Base-by-base conservation (phyloP, 2,797 vertebrate genomes). In the Microtus obscurus region DNA sequence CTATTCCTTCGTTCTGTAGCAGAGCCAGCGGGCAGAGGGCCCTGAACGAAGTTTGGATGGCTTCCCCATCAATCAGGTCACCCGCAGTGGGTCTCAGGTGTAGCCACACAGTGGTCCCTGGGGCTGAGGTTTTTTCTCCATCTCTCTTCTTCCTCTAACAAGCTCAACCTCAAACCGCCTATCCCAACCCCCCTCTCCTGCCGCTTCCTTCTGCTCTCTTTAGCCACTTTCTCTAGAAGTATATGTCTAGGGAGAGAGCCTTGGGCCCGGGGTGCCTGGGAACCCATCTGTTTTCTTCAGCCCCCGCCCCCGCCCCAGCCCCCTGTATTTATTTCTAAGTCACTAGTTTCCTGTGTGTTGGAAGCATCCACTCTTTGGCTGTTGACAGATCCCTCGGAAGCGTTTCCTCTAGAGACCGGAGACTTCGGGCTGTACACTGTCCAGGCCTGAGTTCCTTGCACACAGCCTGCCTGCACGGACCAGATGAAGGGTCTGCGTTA, bases 121-220 rank as follows among this genome's bases (percentile, higher is more conserved):
- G 82, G 95, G 94, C 85, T 95, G 96, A 96, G 95, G 96, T 96
- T 97, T 94, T 53, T 94, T 48, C 91, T 85, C 86, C 56, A 21
- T 82, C 81, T 94, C 93, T 83, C 63, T 34, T 93, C 87, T 69
- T 93, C 69, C 67, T 92, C 59, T 76, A 87, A 56, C 88, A 92
- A 37, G 19, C 63, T 43, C 78, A 92, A 94, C 96, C 97, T 97
- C 96, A 96, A 97, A 86, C 96, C 94, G 21, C 93, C 27, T 29
- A 77, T 65, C 34, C 17, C n/a, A 4, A 16, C 19, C 65, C 4
- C 5, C 69, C 17, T 56, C 85, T 56, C 51, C n/a, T 40, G 51
- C 21, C 17, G 9, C 34, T 45, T 34, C 48, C 40, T 29, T 43
- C n/a, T 21, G 45, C 76, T 85, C 12, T 21, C 2, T 73, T 83